These are phyloP conservation scores for Erythrolamprus reginae DNA, from an alignment of 2,113 vertebrate species.

Conservation along the genomic window DNA sequence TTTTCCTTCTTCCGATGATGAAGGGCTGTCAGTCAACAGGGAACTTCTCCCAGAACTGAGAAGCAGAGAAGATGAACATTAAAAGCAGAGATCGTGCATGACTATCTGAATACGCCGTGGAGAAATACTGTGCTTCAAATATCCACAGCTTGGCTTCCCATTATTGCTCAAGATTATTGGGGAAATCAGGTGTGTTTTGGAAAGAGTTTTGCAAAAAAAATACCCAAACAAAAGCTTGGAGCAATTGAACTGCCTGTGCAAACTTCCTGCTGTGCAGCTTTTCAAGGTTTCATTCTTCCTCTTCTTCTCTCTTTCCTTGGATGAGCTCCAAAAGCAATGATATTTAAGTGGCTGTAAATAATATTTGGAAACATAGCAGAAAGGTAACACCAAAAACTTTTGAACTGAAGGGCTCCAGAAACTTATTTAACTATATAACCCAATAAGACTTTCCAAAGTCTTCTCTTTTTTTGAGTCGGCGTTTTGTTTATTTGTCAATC, in stretches of 20 bases:
- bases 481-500: background rate
- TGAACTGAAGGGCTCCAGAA: background rate
- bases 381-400: background rate
- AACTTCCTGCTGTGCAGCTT: background rate
- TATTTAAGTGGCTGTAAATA: background rate
- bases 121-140: background rate
- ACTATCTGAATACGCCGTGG: background rate
- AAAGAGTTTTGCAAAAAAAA: background rate
- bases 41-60: background rate
- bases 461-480: background rate
- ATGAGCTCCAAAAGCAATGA: conserved; percentile 10
- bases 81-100: background rate
- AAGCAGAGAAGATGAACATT: background rate
- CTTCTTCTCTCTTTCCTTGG: background rate
- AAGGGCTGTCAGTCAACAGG: background rate
- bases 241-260: background rate
- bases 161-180: background rate
- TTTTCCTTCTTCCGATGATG: background rate
- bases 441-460: background rate
- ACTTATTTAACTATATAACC: background rate
- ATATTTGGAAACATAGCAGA: background rate
- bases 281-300: background rate
- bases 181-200: background rate
- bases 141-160: background rate
- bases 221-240: background rate